Conservation (phyloP, 2,113 vertebrate genomes). For the Tenrec ecaudatus region DNA sequence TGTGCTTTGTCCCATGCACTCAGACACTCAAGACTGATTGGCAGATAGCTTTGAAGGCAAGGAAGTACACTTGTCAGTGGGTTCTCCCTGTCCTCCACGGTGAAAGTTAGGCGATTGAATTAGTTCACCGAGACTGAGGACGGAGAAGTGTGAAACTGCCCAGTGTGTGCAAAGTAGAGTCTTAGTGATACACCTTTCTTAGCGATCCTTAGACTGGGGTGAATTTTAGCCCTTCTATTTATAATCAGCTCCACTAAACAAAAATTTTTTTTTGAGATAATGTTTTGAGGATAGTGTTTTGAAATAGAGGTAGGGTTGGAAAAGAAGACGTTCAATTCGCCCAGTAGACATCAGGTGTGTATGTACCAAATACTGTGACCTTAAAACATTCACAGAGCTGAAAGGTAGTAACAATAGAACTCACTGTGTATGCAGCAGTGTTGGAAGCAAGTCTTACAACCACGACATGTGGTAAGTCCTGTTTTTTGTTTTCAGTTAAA, state of each 20-base stretch:
- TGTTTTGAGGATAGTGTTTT: background rate
- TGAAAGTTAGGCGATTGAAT: background rate
- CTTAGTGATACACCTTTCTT: background rate
- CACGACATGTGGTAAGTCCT: too few relatives aligned
- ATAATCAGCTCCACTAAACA: background rate
- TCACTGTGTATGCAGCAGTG: too few relatives aligned
- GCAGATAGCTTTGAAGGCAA: background rate
- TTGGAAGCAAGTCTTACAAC: too few relatives aligned
- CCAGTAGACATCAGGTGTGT: too few relatives aligned
- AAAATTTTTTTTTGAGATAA: background rate
- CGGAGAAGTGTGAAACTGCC: background rate
- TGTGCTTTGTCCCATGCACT: background rate
- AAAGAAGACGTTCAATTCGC: too few relatives aligned
- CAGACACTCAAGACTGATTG: background rate
- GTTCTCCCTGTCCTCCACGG: background rate
- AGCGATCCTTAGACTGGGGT: background rate
- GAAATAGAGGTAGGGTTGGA: too few relatives aligned
- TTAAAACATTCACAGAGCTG: too few relatives aligned
- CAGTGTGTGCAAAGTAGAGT: background rate
- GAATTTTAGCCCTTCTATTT: background rate
- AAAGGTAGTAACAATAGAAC: too few relatives aligned
- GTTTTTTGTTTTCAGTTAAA: too few relatives aligned
- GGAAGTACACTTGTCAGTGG: too few relatives aligned
- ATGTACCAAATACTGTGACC: too few relatives aligned
- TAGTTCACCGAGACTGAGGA: background rate